These are phyloP conservation scores for Anguilla japonica DNA, from an alignment of 2,113 vertebrate species.

Conservation along the genomic window DNA sequence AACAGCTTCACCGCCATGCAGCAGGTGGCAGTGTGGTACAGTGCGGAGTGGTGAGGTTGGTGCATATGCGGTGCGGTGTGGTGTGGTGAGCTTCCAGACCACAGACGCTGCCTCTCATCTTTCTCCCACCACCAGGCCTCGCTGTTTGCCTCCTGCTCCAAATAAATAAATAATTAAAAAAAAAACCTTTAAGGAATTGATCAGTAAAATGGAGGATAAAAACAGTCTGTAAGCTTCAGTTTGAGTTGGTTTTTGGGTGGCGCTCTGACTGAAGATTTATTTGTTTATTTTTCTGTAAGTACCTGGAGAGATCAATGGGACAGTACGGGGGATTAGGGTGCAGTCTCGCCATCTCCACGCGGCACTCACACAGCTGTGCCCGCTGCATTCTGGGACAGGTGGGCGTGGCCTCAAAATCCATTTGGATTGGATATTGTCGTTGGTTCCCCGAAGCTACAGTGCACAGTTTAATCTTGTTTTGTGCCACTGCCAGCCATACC, in stretches of 20 bases:
- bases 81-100: conserved; percentile 15
- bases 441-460: too few species aligned
- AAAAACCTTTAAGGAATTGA: conserved; percentile 32
- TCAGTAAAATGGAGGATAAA: conserved; percentile 37
- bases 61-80: too few species aligned
- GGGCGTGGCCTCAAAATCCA: neutral
- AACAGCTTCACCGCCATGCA: neutral
- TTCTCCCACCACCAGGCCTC: conserved; percentile 2
- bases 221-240: conserved; percentile 29
- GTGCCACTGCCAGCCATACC: too few species aligned
- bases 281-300: neutral
- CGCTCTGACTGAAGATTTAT: neutral
- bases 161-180: neutral
- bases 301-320: neutral
- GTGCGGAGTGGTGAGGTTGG: neutral
- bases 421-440: too few species aligned
- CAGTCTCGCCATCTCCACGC: too few species aligned
- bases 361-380: neutral
- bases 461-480: neutral
- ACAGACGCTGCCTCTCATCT: conserved; percentile 22
- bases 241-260: neutral
- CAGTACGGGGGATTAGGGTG: neutral
- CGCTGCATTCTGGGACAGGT: neutral
- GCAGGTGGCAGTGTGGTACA: conserved; percentile 47
- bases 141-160: conserved; percentile 30